phyloP scores from a whole-genome alignment of 1,140 invertebrate genomes.

The Rhagoletis zephyria region DNA sequence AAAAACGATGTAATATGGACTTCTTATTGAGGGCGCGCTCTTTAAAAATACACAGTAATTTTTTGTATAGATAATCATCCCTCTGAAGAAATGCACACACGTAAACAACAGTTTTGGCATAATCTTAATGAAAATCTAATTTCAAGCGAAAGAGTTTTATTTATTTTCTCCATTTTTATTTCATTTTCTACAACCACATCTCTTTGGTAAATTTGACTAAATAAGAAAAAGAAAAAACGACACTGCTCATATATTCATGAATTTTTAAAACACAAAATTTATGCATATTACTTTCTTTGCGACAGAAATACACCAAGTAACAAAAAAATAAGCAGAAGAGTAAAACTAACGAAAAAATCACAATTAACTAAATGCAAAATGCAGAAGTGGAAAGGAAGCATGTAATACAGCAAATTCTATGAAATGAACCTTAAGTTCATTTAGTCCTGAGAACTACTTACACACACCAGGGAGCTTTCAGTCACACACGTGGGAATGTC shows the following conservation, averaged over 20 bases:
- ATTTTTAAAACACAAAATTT: conserved; percentile 37
- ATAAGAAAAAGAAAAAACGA: background rate
- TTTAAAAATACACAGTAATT: background rate
- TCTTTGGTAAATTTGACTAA: background rate
- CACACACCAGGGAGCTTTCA: background rate
- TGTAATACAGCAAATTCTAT: conserved; percentile 34
- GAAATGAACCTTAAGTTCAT: conserved; percentile 44
- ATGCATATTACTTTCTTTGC: conserved; percentile 16
- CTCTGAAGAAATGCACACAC: background rate
- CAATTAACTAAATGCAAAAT: background rate
- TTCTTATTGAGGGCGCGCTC: too few species aligned
- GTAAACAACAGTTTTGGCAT: background rate
- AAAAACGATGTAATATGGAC: too few species aligned
- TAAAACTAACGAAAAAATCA: background rate
- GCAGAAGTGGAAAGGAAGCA: background rate
- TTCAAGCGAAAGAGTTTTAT: background rate
- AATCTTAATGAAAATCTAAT: conserved; percentile 48
- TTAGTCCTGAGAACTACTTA: conserved; percentile 15
- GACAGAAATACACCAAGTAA: background rate
- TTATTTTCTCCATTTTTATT: background rate
- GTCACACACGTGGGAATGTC: background rate
- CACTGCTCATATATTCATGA: conserved; percentile 17
- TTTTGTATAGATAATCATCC: background rate
- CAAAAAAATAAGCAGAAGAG: background rate
- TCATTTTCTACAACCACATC: background rate